These are phyloP conservation scores for Antheraea pernyi DNA, from an alignment of 1,140 invertebrate genomes.

Conservation along the genomic window DNA sequence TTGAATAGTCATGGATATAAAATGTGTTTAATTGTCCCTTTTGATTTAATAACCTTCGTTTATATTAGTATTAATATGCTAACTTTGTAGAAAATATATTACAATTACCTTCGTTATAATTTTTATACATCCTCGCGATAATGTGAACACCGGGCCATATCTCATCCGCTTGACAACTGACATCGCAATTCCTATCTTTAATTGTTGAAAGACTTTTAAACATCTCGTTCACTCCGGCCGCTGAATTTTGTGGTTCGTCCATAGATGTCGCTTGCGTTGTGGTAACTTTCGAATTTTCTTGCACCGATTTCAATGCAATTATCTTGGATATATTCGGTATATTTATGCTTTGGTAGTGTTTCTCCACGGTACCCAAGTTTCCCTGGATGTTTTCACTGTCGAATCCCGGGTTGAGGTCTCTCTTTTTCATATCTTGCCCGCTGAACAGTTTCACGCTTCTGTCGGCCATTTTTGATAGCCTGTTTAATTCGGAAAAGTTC, in stretches of 20 bases:
- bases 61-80: no score
- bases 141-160: conserved; percentile 54
- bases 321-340: conserved; percentile 75
- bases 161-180: conserved; percentile 46
- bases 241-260: conserved; percentile 67
- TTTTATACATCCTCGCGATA: conserved; percentile 47
- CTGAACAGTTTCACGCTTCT: conserved; percentile 69
- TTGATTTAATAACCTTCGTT: no score
- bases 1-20: no score
- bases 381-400: conserved; percentile 67
- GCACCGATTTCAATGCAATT: conserved; percentile 58
- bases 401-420: conserved; percentile 59
- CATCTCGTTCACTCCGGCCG: conserved; percentile 44
- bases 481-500: conserved; percentile 69
- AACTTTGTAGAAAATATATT: no score
- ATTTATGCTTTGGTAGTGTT: conserved; percentile 51
- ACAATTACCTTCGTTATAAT: conserved; percentile 52
- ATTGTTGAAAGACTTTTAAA: conserved; percentile 9
- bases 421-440: conserved; percentile 54
- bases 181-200: conserved; percentile 27
- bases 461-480: conserved; percentile 73
- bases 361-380: conserved; percentile 13
- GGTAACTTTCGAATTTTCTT: conserved; percentile 33
- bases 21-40: no score
- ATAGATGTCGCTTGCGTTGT: conserved; percentile 65